Evolutionary conservation across 1,140 invertebrate species (phyloP).

Genomic region (Aphaenogaster floridana): DNA sequence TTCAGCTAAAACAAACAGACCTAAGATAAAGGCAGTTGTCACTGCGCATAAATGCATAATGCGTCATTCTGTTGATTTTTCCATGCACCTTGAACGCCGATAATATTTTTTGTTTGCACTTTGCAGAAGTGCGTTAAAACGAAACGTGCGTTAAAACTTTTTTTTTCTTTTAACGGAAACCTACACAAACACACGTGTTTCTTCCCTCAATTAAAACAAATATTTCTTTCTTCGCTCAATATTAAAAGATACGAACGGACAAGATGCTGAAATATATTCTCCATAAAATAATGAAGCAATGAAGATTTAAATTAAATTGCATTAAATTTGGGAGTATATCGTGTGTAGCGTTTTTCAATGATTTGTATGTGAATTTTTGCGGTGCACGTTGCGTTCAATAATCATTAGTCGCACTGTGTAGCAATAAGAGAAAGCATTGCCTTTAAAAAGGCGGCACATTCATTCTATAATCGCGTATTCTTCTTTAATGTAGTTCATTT

Average conservation of each 20-base stretch:
- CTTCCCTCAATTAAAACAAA: background rate
- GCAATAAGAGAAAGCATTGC: constrained; percentile 42
- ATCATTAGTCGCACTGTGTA: constrained; percentile 19
- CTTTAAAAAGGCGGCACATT: constrained; percentile 58
- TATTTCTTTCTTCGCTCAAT: background rate
- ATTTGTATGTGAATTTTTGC: background rate
- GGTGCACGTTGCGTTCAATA: background rate
- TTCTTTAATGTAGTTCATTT: constrained; percentile 73
- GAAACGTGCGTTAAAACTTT: background rate
- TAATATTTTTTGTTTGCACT: background rate
- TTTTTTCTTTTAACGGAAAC: background rate
- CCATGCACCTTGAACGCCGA: background rate
- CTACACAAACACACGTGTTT: background rate
- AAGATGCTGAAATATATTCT: background rate
- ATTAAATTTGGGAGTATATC: background rate
- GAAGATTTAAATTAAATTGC: background rate
- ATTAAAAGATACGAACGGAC: background rate
- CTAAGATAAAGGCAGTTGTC: background rate
- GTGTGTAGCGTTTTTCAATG: background rate
- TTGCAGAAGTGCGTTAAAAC: background rate
- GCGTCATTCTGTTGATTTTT: background rate
- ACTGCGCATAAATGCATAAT: constrained; percentile 13
- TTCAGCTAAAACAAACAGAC: too few relatives aligned
- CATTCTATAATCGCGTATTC: constrained; percentile 64
- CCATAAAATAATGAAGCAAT: background rate